Evolutionary conservation across 1,140 invertebrate genomes (phyloP), one percentile per base, ranked within the genome.

Genomic region (Drosophila ogumai): DNA sequence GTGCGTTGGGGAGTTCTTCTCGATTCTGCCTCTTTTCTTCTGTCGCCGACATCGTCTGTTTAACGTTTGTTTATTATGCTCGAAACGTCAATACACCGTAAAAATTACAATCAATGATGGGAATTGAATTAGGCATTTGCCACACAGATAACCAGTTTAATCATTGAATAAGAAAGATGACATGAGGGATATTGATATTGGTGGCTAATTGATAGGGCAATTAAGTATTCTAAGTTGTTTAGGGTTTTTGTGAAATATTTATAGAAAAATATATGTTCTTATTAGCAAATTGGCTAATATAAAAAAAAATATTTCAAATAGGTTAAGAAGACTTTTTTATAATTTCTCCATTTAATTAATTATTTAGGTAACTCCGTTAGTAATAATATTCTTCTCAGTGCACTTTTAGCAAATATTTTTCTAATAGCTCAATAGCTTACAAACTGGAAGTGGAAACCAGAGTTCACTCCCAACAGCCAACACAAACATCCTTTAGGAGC

Each of bases 41-140:
- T 58, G 75, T 43, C 64, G 75, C 57, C 49, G 74, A 55, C 63
- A 56, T 76, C 75, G 68, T 76, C 75, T 57, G 78, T 68, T 84
- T 66, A 81, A 65, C 67, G 80, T 87, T 87, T 87, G 84, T 74
- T 87, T 87, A 77, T 80, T 74, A 61, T 78, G 80, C 76, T 57
- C 61, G 59, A 65, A 77, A 65, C 84, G 85, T 78, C 80, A 80
- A 88, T 90, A 88, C 84, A 88, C 84, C 68, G 85, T 71, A 40
- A 81, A 82, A 78, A 90, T 56, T 72, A 56, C 43, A 65, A 87
- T 72, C 52, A 49, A 66, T 76, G 46, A 46, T 46, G 13, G 43
- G 32, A 63, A 68, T 67, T 38, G 52, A 72, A 50, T 67, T 69
- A 44, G 17, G 43, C 49, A 75, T 59, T 68, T 64, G 43, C 31